A percentile compares a stretch with the other conserved stretches of the same genome.
These are phyloP conservation scores for Coturnix japonica DNA, from an alignment of 2,113 vertebrate genomes.

Conservation along the genomic window DNA sequence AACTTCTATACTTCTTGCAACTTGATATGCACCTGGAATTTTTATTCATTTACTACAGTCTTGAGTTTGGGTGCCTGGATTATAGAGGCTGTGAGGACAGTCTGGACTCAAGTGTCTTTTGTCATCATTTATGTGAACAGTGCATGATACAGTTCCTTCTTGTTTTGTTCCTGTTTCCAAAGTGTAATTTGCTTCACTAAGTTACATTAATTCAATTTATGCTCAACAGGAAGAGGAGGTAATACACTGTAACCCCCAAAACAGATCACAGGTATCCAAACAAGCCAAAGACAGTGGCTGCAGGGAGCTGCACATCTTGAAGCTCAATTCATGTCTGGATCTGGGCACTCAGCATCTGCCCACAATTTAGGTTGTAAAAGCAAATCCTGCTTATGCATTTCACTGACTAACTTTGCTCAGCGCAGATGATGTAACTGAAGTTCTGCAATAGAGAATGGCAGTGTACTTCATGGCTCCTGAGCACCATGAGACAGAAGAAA, in stretches of 20 bases:
- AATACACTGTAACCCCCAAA: background rate
- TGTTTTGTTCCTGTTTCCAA: background rate
- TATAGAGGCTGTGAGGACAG: background rate
- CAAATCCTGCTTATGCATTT: background rate
- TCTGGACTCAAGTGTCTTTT: background rate
- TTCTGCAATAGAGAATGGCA: background rate
- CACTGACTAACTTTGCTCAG: background rate
- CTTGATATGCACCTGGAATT: background rate
- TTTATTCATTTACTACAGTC: background rate
- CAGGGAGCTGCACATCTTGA: accelerated
- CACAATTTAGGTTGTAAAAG: background rate
- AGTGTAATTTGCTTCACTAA: background rate
- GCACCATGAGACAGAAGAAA: background rate
- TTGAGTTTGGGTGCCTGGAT: background rate
- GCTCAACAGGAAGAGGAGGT: background rate
- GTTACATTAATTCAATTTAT: accelerated
- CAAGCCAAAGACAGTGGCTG: background rate
- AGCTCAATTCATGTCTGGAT: background rate
- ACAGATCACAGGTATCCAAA: background rate
- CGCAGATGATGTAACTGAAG: background rate
- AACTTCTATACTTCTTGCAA: background rate
- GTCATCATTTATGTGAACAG: background rate
- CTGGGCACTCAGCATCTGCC: no score
- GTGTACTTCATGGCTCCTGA: background rate
- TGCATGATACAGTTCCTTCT: background rate